Conservation (phyloP, 1,140 invertebrate species). For the Papilio polyxenes region DNA sequence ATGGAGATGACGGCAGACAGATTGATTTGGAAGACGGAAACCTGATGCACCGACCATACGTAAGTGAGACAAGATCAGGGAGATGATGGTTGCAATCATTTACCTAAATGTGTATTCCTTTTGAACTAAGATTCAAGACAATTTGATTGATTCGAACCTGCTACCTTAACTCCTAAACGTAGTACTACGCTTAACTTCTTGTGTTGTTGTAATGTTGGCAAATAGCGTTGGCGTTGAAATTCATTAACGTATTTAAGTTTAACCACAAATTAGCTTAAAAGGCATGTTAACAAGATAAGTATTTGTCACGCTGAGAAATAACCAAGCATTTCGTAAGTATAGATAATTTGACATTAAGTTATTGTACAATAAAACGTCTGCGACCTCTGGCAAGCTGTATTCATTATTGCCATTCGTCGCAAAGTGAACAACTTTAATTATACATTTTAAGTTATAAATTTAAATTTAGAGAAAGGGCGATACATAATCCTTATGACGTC, state of each 20-base stretch:
- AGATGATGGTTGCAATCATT: too few relatives aligned
- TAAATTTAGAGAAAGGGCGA: neutral
- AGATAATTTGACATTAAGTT: slow-evolving; percentile 31
- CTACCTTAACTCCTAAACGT: too few relatives aligned
- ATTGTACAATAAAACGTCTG: slow-evolving; percentile 23
- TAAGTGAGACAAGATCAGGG: too few relatives aligned
- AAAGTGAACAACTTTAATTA: neutral
- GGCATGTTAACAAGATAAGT: slow-evolving; percentile 37
- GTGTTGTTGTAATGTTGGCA: neutral
- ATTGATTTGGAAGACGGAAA: too few relatives aligned
- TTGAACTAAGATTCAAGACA: too few relatives aligned
- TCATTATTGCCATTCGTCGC: slow-evolving; percentile 1
- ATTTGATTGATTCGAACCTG: too few relatives aligned
- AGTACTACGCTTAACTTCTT: too few relatives aligned
- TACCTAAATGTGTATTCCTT: too few relatives aligned
- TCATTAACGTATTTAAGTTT: slow-evolving; percentile 22
- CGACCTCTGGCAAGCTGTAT: neutral
- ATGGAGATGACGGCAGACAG: too few relatives aligned
- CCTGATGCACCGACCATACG: too few relatives aligned
- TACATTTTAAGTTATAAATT: neutral
- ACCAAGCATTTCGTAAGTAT: slow-evolving; percentile 33
- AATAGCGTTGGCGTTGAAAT: slow-evolving; percentile 35
- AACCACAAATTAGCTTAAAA: slow-evolving; percentile 40
- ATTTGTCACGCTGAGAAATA: slow-evolving; percentile 31
- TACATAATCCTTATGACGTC: neutral